Conservation (phyloP, 2,113 vertebrate species). For the Corythoichthys haematopterus region DNA sequence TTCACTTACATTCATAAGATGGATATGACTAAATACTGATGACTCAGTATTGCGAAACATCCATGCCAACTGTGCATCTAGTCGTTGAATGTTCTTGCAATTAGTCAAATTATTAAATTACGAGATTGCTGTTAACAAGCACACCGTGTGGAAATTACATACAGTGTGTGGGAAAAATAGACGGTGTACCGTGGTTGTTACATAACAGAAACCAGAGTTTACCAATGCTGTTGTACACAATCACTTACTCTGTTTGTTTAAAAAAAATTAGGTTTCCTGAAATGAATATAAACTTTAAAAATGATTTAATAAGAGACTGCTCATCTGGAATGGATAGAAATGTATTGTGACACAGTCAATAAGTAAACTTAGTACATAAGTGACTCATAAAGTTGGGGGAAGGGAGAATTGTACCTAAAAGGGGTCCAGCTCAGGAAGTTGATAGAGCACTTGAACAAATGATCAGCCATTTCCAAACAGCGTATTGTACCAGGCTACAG, state of each 20-base stretch:
- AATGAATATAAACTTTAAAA: neutral
- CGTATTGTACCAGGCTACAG: slow-evolving; percentile 36
- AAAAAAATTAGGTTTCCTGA: neutral
- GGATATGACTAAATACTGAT: slow-evolving; percentile 1
- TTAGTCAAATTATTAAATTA: neutral
- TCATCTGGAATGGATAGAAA: neutral
- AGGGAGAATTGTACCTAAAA: slow-evolving; percentile 6
- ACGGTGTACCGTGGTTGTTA: too few relatives aligned
- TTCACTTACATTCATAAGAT: too few relatives aligned
- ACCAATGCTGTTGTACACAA: neutral
- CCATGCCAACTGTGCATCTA: neutral
- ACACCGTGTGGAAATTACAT: neutral
- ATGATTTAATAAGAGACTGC: neutral
- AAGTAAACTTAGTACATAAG: slow-evolving; percentile 1
- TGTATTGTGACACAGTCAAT: neutral
- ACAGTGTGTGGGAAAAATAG: neutral
- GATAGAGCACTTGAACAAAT: slow-evolving; percentile 42
- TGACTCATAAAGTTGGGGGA: slow-evolving; percentile 24
- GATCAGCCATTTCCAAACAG: slow-evolving; percentile 47
- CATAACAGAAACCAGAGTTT: neutral
- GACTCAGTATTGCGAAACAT: neutral
- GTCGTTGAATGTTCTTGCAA: neutral
- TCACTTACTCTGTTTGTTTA: neutral
- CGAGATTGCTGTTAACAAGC: neutral
- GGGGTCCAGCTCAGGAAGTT: slow-evolving; percentile 7